phyloP scores from a whole-genome alignment of 2,888 invertebrate species.

The Hemaris fuciformis region DNA sequence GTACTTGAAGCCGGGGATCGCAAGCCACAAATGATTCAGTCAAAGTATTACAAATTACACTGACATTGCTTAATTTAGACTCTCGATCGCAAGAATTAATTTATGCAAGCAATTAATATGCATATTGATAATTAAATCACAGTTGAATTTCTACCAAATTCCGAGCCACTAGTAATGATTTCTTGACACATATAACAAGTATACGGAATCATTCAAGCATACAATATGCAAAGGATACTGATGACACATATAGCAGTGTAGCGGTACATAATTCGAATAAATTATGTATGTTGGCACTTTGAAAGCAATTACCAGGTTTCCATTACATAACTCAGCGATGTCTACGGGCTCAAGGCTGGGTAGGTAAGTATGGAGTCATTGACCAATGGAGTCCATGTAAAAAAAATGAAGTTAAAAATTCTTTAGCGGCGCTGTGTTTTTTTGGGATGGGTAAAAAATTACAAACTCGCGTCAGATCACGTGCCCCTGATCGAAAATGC shows the following conservation, averaged over 20 bases:
- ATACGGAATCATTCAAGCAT: slow-evolving; percentile 31
- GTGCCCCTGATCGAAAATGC: too few species aligned
- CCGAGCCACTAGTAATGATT: background rate
- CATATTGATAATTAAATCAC: background rate
- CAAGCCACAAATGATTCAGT: too few species aligned
- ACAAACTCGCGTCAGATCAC: too few species aligned
- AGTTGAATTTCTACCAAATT: background rate
- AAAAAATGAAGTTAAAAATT: too few species aligned
- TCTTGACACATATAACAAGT: background rate
- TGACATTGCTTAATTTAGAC: too few species aligned
- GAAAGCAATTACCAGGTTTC: slow-evolving; percentile 77
- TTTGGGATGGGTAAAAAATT: too few species aligned
- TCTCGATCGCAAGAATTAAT: too few species aligned
- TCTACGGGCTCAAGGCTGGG: slow-evolving; percentile 55
- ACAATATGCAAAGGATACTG: slow-evolving; percentile 34
- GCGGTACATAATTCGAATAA: slow-evolving; percentile 69
- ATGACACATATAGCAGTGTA: slow-evolving; percentile 29
- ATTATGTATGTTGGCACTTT: slow-evolving; percentile 78
- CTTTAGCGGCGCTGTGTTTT: too few species aligned
- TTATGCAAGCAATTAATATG: too few species aligned
- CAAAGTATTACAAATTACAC: too few species aligned
- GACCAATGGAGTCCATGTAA: too few species aligned
- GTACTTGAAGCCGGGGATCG: too few species aligned
- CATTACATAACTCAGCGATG: slow-evolving; percentile 79
- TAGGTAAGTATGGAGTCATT: slow-evolving; percentile 41